These are phyloP conservation scores for Ictidomys tridecemlineatus DNA, from an alignment of 2,113 vertebrate genomes.

Conservation along the genomic window DNA sequence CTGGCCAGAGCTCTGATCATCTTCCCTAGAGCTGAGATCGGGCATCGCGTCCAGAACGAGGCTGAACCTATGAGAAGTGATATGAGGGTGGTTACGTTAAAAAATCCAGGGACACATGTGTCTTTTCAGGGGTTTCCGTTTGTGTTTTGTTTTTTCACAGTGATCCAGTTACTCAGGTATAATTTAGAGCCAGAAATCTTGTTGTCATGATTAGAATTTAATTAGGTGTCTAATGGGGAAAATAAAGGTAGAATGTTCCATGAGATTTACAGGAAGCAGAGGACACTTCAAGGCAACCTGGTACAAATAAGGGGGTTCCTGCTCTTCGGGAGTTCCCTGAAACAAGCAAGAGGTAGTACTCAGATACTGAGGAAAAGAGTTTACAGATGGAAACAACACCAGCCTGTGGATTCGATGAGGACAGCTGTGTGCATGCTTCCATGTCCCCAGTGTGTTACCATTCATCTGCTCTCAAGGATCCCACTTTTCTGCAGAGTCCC, in stretches of 20 bases:
- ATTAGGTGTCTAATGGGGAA: not conserved
- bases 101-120: not conserved
- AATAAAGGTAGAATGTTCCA: not conserved
- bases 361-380: not conserved
- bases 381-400: not conserved
- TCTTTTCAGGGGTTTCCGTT: not conserved
- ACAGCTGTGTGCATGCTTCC: not conserved
- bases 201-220: not conserved
- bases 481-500: not conserved
- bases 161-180: not conserved
- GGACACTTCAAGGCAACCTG: not conserved
- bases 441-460: not conserved
- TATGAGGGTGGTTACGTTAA: fast-evolving
- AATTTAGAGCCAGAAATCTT: not conserved
- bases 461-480: not conserved
- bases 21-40: not conserved
- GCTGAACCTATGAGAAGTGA: not conserved
- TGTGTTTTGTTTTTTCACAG: not conserved
- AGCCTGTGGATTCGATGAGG: not conserved
- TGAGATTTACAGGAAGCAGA: not conserved
- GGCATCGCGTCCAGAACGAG: not conserved
- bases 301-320: not conserved
- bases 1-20: not conserved
- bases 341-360: not conserved
- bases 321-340: not conserved